Percentiles rank a stretch among this genome's conserved stretches.
Evolutionary conservation across 2,113 vertebrate species (phyloP).

Genomic region (Aythya baeri): DNA sequence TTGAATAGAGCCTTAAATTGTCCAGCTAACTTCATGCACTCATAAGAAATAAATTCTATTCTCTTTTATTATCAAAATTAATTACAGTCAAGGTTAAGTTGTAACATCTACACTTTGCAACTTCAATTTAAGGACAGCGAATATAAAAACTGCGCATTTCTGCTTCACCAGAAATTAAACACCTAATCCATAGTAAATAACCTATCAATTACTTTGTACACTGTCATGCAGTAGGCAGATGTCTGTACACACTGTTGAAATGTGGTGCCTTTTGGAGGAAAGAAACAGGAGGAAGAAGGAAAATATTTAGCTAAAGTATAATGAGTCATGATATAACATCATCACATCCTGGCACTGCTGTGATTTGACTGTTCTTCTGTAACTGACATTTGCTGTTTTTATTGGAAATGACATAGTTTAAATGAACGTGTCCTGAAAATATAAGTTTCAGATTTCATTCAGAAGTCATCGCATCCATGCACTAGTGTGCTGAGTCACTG

Average conservation of each 20-base stretch:
- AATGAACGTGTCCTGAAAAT: neutral
- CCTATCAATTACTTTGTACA: neutral
- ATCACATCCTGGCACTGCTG: neutral
- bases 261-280: neutral
- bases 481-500: slow-evolving; percentile 4
- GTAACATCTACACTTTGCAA: slow-evolving; percentile 14
- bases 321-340: neutral
- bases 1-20: slow-evolving; percentile 56
- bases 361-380: neutral
- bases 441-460: neutral
- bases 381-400: neutral
- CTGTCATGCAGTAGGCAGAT: neutral
- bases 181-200: neutral
- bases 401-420: slow-evolving; percentile 1
- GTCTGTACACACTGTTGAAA: neutral
- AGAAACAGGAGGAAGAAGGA: neutral
- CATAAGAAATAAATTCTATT: slow-evolving; percentile 60
- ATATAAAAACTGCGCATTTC: slow-evolving; percentile 24
- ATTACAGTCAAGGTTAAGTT: slow-evolving; percentile 47
- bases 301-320: neutral
- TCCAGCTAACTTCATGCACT: slow-evolving; percentile 55
- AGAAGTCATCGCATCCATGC: fast-evolving
- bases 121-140: slow-evolving; percentile 43
- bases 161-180: slow-evolving; percentile 26
- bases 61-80: slow-evolving; percentile 67